phyloP scores from a whole-genome alignment of 2,888 invertebrate genomes.

The Orthosia incerta region DNA sequence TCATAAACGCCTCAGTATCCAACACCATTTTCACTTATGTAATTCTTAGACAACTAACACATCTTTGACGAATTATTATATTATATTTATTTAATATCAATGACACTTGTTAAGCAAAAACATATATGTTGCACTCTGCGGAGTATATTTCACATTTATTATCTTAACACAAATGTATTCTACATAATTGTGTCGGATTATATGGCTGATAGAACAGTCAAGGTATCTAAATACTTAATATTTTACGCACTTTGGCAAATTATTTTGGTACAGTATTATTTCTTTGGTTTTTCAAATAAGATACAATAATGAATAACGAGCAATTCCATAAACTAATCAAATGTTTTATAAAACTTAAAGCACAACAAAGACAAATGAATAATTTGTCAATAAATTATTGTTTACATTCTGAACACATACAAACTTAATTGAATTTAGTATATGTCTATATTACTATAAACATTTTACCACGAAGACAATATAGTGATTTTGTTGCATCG shows the following conservation, averaged over 20 bases:
- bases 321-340: slow-evolving; percentile 8
- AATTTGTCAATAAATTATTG: slow-evolving; percentile 10
- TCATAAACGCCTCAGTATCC: slow-evolving; percentile 8
- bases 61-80: slow-evolving; percentile 15
- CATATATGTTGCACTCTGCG: slow-evolving; percentile 1
- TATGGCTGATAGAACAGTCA: background rate
- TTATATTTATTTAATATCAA: slow-evolving; percentile 8
- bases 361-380: background rate
- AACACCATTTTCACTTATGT: slow-evolving; percentile 7
- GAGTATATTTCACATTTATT: slow-evolving; percentile 20
- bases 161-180: background rate
- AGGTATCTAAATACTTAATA: background rate
- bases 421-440: slow-evolving; percentile 15
- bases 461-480: slow-evolving; percentile 53
- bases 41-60: slow-evolving; percentile 10
- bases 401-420: slow-evolving; percentile 4
- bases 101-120: slow-evolving; percentile 17
- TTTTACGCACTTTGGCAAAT: slow-evolving; percentile 27
- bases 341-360: slow-evolving; percentile 1
- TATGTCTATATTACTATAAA: slow-evolving; percentile 32
- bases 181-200: background rate
- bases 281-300: slow-evolving; percentile 27
- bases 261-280: slow-evolving; percentile 1
- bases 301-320: background rate
- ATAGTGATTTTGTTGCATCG: slow-evolving; percentile 56